A percentile compares a stretch with the other conserved stretches of the same genome.
These are phyloP conservation scores for Tor tambroides DNA, from an alignment of 2,113 vertebrate species.

Conservation along the genomic window DNA sequence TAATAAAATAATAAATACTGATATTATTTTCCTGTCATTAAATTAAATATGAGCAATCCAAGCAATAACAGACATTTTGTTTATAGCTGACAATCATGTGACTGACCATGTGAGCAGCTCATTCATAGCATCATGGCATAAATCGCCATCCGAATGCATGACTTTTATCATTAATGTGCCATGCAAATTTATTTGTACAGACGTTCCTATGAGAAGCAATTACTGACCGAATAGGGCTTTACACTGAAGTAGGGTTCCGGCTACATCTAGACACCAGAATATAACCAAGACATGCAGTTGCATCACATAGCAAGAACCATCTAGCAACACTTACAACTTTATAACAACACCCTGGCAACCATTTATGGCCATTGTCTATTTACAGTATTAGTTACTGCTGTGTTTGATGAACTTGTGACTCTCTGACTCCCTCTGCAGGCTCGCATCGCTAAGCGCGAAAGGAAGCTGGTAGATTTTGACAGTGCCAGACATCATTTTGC, in stretches of 20 bases:
- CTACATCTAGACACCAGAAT: neutral
- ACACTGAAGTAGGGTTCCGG: neutral
- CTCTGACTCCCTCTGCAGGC: conserved; percentile 73
- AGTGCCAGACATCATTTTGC: conserved; percentile 95
- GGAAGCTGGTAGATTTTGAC: conserved; percentile 97
- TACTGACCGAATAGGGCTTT: neutral
- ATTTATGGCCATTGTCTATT: too few relatives aligned
- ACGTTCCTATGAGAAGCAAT: too few relatives aligned
- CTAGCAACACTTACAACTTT: neutral
- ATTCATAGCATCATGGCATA: too few relatives aligned
- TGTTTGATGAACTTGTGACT: neutral
- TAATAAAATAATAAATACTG: too few relatives aligned
- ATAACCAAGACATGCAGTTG: neutral
- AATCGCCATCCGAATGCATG: too few relatives aligned
- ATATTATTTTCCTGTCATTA: too few relatives aligned
- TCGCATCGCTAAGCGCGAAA: conserved; percentile 93
- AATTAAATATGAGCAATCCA: too few relatives aligned
- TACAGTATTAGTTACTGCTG: neutral
- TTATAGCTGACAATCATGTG: too few relatives aligned
- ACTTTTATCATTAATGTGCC: too few relatives aligned
- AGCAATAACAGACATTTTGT: too few relatives aligned
- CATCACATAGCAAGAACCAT: neutral
- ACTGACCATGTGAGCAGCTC: too few relatives aligned
- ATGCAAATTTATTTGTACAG: too few relatives aligned
- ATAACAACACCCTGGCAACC: neutral